phyloP scores from a whole-genome alignment of 2,113 vertebrate genomes.

The Nesospiza acunhae region DNA sequence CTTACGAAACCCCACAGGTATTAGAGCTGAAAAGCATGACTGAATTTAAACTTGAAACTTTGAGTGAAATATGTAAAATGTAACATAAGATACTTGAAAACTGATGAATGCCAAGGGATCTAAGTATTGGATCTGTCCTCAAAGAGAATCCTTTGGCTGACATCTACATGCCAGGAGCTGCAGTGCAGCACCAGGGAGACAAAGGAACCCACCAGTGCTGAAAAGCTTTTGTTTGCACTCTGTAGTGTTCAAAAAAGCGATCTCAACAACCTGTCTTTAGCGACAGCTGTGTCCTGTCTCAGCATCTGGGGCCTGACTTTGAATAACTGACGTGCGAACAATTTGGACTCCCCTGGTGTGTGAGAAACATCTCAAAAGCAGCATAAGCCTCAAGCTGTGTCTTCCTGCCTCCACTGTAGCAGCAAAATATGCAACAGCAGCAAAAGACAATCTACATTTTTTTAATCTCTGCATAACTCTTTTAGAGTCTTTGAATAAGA shows the following conservation, averaged over 20 bases:
- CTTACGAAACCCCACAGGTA: not conserved
- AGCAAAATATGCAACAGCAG: not conserved
- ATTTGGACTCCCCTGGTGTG: not conserved
- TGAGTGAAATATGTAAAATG: not conserved
- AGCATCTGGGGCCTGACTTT: not conserved
- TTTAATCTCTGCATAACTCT: not conserved
- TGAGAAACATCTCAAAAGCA: not conserved
- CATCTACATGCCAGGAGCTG: no score
- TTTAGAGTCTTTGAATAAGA: not conserved
- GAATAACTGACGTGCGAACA: not conserved
- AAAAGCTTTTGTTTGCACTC: not conserved
- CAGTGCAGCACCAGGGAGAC: not conserved
- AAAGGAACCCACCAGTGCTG: not conserved
- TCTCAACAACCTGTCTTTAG: not conserved
- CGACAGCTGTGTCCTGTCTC: not conserved
- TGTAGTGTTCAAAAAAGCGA: not conserved
- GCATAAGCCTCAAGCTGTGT: not conserved
- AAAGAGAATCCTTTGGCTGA: not conserved
- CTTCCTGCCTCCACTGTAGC: not conserved
- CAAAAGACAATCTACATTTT: not conserved
- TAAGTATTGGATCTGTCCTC: not conserved
- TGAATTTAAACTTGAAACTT: not conserved
- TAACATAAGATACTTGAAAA: not conserved
- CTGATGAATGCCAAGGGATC: not conserved
- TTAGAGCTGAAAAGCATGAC: not conserved